Evolutionary conservation across 1,140 invertebrate species (phyloP).

Genomic region (Magallana angulata): DNA sequence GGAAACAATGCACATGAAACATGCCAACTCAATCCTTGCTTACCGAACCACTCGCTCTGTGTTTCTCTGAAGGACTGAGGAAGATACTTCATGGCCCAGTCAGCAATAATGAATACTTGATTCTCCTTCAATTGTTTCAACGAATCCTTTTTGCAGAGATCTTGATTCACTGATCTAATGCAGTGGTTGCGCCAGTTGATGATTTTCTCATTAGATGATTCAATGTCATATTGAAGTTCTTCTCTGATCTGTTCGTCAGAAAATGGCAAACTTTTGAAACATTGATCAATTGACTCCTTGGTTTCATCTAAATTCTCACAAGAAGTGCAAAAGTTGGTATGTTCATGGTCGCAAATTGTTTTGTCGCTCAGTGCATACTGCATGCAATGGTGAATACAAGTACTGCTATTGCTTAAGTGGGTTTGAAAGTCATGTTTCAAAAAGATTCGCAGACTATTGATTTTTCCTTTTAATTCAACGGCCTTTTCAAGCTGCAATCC

Average conservation of each 20-base stretch:
- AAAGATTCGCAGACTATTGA: not conserved
- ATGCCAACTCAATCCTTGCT: constrained; percentile 34
- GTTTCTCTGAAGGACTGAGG: not conserved
- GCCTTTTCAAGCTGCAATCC: not conserved
- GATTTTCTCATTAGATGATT: not conserved
- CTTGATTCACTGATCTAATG: constrained; percentile 22
- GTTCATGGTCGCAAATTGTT: not conserved
- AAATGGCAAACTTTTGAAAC: not conserved
- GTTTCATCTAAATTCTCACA: not conserved
- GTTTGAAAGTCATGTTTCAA: constrained; percentile 20
- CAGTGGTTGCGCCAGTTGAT: constrained; percentile 3
- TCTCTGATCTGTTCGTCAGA: not conserved
- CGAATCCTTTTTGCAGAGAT: not conserved
- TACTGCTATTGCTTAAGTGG: not conserved
- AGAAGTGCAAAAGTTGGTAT: not conserved
- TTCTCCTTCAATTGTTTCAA: not conserved
- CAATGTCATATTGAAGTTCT: constrained; percentile 26
- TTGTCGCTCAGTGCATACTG: not conserved
- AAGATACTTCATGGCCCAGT: constrained; percentile 34
- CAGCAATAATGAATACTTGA: constrained; percentile 19
- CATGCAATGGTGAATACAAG: constrained; percentile 9
- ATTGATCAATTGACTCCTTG: not conserved
- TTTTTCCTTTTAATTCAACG: not conserved
- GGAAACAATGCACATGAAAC: not conserved
- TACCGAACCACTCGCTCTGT: constrained; percentile 32